Base-by-base conservation (phyloP, 2,888 invertebrate genomes). In the Danaus chrysippus region DNA sequence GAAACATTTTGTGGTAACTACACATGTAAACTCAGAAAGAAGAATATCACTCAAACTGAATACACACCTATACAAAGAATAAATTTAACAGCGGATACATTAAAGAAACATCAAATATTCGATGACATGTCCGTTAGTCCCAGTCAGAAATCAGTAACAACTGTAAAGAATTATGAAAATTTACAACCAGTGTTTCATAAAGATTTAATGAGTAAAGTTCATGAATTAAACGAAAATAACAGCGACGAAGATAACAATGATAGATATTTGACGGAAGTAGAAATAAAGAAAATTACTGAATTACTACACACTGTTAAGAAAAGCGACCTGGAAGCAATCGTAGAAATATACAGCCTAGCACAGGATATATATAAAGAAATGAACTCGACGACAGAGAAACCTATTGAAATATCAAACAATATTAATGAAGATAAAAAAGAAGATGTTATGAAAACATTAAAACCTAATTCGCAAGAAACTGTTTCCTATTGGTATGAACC, bases 1-100 rank as follows among this genome's bases (percentile, higher is more conserved):
- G 73, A 75, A 19, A 74, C 82, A 1, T 91, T 91, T 62, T 91
- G 91, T 56, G 91, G 91, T 1, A 87, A 84, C 67, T 91, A 89
- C 65, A 85, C 86, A 6, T 91, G 91, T 72, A 87, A 78, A 67
- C 64, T 88, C 0, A 80, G 79, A 63, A 78, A 72, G 65, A 78
- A 69, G 64, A 81, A 80, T 44, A 43, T 70, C 1, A 74, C 75
- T 0, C 67, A 71, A 34, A 67, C 69, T 8, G 69, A 78, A 54
- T 73, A 75, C 42, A 60, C 66, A 3, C 78, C 80, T 0, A 52
- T 80, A 6, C 70, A 75, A 62, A 73, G 79, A 66, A 69, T 81
- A 10, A 81, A 82, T 43, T 69, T 83, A 10, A 76, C 77, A 0
- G 69, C 72, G 6, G 12, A 73, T 1, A 66, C 70, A 10, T 56